Conservation (phyloP, 2,113 vertebrate species). For the Clarias macrocephalus region DNA sequence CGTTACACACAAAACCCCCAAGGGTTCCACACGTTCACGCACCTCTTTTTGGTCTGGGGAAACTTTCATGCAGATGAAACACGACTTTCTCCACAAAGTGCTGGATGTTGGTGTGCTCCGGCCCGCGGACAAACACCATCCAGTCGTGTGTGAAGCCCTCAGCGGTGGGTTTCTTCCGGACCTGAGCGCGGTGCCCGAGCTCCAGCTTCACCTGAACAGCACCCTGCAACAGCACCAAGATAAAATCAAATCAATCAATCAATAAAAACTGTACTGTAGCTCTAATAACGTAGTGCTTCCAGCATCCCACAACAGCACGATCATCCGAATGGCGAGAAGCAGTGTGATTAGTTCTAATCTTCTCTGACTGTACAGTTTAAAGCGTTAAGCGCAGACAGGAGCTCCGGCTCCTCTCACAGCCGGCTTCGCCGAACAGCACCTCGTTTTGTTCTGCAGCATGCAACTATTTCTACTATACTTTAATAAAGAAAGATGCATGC, state of each 20-base stretch:
- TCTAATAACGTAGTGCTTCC: not conserved
- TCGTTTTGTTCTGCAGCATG: not conserved
- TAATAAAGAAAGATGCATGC: not conserved
- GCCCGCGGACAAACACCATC: slow-evolving; percentile 97
- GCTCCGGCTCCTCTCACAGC: not conserved
- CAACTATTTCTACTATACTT: slow-evolving; percentile 14
- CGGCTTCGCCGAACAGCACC: not conserved
- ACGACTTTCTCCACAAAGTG: slow-evolving; percentile 99
- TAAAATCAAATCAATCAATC: not conserved
- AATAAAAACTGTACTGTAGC: not conserved
- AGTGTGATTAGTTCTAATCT: not conserved
- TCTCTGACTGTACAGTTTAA: not conserved
- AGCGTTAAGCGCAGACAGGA: not conserved
- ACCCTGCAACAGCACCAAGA: slow-evolving; percentile 73
- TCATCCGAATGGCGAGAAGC: not conserved
- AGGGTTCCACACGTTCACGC: not conserved
- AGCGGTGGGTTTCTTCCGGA: slow-evolving; percentile 94
- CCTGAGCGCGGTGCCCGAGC: slow-evolving; percentile 95
- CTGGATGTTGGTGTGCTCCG: slow-evolving; percentile 97
- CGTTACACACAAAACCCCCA: not conserved
- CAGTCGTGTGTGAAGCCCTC: slow-evolving; percentile 99
- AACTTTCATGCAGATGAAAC: slow-evolving; percentile 98
- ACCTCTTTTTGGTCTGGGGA: slow-evolving; percentile 97
- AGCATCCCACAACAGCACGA: too few species aligned
- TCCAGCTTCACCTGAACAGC: slow-evolving; percentile 99